These are phyloP conservation scores for Andrena trimmerana DNA, from an alignment of 2,888 invertebrate species.

Conservation along the genomic window DNA sequence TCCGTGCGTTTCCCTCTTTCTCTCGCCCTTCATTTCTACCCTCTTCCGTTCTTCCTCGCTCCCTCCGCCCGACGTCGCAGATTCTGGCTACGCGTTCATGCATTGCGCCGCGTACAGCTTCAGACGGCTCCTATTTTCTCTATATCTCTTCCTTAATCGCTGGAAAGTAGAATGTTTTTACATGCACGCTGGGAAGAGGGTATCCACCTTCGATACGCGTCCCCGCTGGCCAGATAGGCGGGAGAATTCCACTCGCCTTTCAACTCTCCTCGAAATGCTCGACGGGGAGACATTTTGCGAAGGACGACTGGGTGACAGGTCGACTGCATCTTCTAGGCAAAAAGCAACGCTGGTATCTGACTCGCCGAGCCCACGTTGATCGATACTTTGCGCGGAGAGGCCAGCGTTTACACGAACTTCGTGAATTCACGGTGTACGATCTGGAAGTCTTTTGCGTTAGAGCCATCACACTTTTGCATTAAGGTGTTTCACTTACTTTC, in stretches of 20 bases:
- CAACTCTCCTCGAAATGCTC: conserved; percentile 5
- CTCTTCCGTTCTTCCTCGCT: conserved; percentile 37
- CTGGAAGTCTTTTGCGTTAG: no score
- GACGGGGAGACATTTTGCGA: background rate
- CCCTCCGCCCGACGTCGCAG: conserved; percentile 56
- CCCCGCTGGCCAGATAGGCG: background rate
- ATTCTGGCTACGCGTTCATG: conserved; percentile 75
- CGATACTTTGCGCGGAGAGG: conserved; percentile 50
- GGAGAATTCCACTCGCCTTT: conserved; percentile 41
- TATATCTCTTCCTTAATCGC: conserved; percentile 45
- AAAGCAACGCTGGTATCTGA: conserved; percentile 34
- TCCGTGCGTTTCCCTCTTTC: conserved; percentile 28
- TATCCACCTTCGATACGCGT: conserved; percentile 3
- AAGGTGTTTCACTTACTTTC: no score
- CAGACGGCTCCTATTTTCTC: conserved; percentile 51
- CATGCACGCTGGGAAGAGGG: no score
- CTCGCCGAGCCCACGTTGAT: conserved; percentile 51
- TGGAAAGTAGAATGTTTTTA: conserved; percentile 29
- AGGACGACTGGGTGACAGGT: conserved; percentile 28
- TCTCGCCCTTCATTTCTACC: background rate
- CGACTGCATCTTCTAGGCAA: conserved; percentile 6
- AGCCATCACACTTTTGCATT: no score
- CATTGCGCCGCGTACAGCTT: conserved; percentile 60
- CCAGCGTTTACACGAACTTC: conserved; percentile 29
- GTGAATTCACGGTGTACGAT: conserved; percentile 2